Conservation (phyloP, 2,888 invertebrate genomes). For the Lepidocyrtoides sp. region DNA sequence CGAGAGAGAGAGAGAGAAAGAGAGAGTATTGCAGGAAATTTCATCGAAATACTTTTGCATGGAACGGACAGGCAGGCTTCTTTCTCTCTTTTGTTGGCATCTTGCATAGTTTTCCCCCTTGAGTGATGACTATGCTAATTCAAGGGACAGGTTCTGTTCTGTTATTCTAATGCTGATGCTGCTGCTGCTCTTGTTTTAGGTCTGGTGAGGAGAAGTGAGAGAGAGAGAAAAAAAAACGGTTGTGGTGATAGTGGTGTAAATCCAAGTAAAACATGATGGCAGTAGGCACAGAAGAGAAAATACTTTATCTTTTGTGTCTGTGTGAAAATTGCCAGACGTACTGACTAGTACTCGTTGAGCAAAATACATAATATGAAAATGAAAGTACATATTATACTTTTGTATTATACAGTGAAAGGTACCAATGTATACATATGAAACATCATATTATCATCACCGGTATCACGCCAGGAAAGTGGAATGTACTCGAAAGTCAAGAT, state of each 20-base stretch:
- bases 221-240: background rate
- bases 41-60: constrained; percentile 10
- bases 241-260: constrained; percentile 5
- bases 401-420: too few species aligned
- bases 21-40: background rate
- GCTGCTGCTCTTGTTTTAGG: background rate
- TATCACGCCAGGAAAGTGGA: background rate
- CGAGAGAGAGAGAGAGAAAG: too few species aligned
- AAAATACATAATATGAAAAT: too few species aligned
- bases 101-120: constrained; percentile 37
- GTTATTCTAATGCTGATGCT: constrained; percentile 5
- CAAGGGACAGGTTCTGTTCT: constrained; percentile 56
- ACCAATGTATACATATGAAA: too few species aligned
- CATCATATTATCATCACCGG: too few species aligned
- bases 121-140: constrained; percentile 80
- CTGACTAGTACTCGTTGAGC: too few species aligned
- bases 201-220: too few species aligned
- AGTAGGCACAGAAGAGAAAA: background rate
- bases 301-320: background rate
- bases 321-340: constrained; percentile 4
- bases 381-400: too few species aligned
- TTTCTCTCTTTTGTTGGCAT: constrained; percentile 26
- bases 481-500: background rate
- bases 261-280: too few species aligned
- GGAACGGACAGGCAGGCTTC: background rate